Conservation (phyloP, 1,140 invertebrate species). For the Ptiloglossa arizonensis region DNA sequence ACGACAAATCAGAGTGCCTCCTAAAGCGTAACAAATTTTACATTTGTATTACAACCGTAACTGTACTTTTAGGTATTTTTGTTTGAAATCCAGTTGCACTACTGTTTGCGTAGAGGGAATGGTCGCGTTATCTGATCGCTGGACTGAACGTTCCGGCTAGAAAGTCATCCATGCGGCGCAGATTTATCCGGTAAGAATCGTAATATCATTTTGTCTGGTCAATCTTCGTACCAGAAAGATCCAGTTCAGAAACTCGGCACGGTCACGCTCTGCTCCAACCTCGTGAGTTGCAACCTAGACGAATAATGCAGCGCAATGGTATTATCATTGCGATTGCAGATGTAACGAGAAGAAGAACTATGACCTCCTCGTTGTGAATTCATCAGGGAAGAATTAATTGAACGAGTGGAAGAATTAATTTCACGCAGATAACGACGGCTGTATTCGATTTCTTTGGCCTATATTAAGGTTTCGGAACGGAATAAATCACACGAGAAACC, state of each 20-base stretch:
- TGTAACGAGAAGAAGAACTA: background rate
- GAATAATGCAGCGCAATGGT: background rate
- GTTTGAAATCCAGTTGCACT: background rate
- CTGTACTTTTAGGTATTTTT: background rate
- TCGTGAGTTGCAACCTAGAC: background rate
- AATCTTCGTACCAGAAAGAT: slow-evolving; percentile 3
- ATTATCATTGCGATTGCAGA: slow-evolving; percentile 3
- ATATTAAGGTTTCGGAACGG: no score
- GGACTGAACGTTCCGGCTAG: background rate
- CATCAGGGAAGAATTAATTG: background rate
- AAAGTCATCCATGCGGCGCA: background rate
- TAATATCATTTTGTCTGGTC: background rate
- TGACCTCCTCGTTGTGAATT: background rate
- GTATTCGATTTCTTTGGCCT: no score
- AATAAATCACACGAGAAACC: no score
- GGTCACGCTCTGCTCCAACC: background rate
- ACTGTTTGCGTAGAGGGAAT: background rate
- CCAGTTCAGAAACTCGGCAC: background rate
- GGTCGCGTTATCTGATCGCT: background rate
- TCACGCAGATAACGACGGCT: no score
- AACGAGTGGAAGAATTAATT: no score
- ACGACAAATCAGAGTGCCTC: no score
- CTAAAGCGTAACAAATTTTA: no score
- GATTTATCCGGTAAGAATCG: slow-evolving; percentile 2
- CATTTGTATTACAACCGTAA: no score